These are phyloP conservation scores for Brenthis daphne DNA, from an alignment of 2,888 invertebrate species.

Conservation along the genomic window DNA sequence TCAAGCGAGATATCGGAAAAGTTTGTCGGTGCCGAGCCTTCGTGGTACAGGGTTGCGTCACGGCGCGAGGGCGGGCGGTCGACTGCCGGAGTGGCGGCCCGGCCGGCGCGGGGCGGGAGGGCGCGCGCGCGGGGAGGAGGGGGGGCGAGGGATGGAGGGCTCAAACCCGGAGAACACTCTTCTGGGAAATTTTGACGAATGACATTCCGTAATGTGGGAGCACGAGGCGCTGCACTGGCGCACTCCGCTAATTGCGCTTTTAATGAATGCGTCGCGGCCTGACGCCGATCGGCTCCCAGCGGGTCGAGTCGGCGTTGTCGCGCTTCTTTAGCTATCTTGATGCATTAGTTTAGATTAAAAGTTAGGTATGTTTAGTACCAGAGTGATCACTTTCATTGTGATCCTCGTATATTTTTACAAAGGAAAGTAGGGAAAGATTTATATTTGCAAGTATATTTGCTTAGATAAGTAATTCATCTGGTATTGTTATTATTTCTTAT, in stretches of 20 bases:
- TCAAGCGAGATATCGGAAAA: conserved; percentile 33
- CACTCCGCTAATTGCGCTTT: conserved; percentile 72
- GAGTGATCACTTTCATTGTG: background rate
- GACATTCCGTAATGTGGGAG: conserved; percentile 67
- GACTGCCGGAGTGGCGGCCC: conserved; percentile 37
- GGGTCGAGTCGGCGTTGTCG: conserved; percentile 1
- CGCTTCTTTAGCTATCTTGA: background rate
- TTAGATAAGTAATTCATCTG: no score
- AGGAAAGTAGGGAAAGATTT: no score
- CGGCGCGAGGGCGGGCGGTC: conserved; percentile 33
- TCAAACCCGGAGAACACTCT: conserved; percentile 48
- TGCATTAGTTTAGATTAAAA: conserved; percentile 16
- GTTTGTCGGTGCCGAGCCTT: conserved; percentile 31
- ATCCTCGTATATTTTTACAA: background rate
- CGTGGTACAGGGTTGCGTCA: conserved; percentile 20
- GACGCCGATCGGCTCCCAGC: conserved; percentile 24
- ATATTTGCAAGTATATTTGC: no score
- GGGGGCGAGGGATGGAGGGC: conserved; percentile 26
- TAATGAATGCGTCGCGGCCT: conserved; percentile 59
- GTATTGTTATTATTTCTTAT: no score
- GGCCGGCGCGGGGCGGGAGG: conserved; percentile 35
- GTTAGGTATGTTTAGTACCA: background rate
- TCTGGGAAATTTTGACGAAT: conserved; percentile 73
- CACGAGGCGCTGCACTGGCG: conserved; percentile 60
- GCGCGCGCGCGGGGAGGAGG: conserved; percentile 39